phyloP scores from a whole-genome alignment of 2,113 vertebrate genomes.

The Elaphurus davidianus region DNA sequence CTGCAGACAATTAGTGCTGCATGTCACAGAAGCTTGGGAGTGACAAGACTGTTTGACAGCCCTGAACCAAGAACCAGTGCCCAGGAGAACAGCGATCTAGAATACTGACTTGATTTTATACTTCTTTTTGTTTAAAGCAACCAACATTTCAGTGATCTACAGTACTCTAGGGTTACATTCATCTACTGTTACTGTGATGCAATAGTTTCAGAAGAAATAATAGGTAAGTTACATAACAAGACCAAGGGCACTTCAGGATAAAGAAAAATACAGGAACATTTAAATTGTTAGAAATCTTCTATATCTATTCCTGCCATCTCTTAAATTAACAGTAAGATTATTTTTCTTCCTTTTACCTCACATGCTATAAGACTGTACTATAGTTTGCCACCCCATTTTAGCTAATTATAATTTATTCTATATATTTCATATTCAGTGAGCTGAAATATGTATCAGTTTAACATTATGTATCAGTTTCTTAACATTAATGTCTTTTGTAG shows the following conservation, averaged over 20 bases:
- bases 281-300: constrained; percentile 34
- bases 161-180: constrained; percentile 48
- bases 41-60: constrained; percentile 72
- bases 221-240: constrained; percentile 51
- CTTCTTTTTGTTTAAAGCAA: constrained; percentile 69
- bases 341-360: constrained; percentile 31
- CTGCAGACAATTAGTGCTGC: constrained; percentile 73
- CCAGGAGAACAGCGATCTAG: constrained; percentile 71
- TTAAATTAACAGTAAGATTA: constrained; percentile 18
- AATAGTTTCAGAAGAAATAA: constrained; percentile 67
- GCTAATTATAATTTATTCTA: constrained; percentile 12
- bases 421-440: neutral
- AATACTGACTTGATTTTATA: constrained; percentile 62
- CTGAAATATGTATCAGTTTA: neutral
- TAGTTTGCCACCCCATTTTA: neutral
- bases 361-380: neutral
- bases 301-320: neutral
- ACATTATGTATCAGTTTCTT: neutral
- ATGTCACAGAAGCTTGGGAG: constrained; percentile 69
- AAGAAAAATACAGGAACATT: constrained; percentile 43
- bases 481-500: neutral
- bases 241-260: constrained; percentile 19
- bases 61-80: constrained; percentile 66
- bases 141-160: constrained; percentile 58
- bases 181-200: constrained; percentile 52